These are phyloP conservation scores for Calonectris borealis DNA, from an alignment of 2,113 vertebrate species.

Conservation along the genomic window DNA sequence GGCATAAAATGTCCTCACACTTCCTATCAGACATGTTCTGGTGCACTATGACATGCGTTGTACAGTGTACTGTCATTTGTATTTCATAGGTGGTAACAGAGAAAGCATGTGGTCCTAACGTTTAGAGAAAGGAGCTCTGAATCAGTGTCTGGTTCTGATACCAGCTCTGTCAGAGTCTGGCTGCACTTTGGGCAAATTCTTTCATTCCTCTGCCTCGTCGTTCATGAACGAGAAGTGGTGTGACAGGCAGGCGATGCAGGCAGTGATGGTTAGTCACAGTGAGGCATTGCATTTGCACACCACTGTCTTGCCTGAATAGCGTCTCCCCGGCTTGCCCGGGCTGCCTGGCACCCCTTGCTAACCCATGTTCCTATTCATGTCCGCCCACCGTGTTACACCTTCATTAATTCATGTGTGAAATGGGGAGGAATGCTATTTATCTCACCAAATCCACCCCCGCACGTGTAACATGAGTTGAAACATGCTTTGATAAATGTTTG, in stretches of 20 bases:
- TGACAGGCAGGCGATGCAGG: not conserved
- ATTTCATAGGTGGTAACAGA: not conserved
- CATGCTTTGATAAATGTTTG: not conserved
- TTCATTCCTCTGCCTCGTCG: not conserved
- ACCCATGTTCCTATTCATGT: not conserved
- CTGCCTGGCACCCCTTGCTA: not conserved
- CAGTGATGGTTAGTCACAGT: not conserved
- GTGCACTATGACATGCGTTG: fast-evolving
- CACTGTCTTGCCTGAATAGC: not conserved
- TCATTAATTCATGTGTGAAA: not conserved
- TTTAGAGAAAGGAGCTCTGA: not conserved
- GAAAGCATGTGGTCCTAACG: not conserved
- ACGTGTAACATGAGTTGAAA: not conserved
- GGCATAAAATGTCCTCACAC: not conserved
- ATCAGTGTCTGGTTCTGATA: not conserved
- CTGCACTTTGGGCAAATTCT: not conserved
- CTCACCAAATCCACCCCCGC: not conserved
- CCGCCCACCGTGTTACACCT: not conserved
- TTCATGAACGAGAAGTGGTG: not conserved
- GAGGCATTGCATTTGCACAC: fast-evolving
- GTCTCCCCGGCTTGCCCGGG: not conserved
- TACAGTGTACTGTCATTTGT: fast-evolving
- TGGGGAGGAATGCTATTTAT: not conserved
- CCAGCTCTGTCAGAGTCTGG: not conserved
- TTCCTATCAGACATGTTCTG: not conserved